Evolutionary conservation across 1,140 invertebrate genomes (phyloP).

Genomic region (Apis cerana): DNA sequence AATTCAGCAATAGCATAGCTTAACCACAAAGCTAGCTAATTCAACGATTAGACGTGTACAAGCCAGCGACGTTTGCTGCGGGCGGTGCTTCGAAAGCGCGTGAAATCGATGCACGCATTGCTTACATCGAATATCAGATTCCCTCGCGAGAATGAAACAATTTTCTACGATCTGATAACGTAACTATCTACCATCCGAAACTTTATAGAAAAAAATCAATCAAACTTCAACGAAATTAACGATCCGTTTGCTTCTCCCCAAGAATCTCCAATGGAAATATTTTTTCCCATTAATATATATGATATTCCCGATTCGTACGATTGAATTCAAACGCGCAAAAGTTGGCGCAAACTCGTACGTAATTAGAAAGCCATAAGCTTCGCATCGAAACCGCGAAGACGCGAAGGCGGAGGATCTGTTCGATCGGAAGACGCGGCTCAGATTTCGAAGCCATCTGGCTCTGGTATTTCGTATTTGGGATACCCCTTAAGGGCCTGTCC

Average conservation of each 20-base stretch:
- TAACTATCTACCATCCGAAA: too few species aligned
- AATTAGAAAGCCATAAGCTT: conserved; percentile 2
- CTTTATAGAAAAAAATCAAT: too few species aligned
- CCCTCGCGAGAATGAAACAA: neutral
- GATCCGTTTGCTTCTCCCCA: too few species aligned
- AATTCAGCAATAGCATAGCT: conserved; percentile 75
- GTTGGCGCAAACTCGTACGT: neutral
- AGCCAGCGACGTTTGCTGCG: conserved; percentile 63
- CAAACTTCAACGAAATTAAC: too few species aligned
- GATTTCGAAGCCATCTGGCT: conserved; percentile 54
- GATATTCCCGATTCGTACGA: too few species aligned
- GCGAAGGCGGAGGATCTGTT: neutral
- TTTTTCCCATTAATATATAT: too few species aligned
- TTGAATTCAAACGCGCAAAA: neutral
- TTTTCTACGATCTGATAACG: neutral
- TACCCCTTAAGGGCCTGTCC: conserved; percentile 68
- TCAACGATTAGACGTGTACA: conserved; percentile 73
- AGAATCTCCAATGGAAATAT: too few species aligned
- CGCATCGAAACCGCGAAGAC: neutral
- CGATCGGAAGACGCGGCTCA: conserved; percentile 35
- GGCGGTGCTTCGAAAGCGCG: conserved; percentile 59
- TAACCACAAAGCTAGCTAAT: conserved; percentile 75
- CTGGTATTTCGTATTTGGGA: conserved; percentile 50
- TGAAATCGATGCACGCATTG: conserved; percentile 67
- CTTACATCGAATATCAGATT: conserved; percentile 50